Conservation (phyloP, 2,797 vertebrate species). For the Bryconaethiops microstoma region DNA sequence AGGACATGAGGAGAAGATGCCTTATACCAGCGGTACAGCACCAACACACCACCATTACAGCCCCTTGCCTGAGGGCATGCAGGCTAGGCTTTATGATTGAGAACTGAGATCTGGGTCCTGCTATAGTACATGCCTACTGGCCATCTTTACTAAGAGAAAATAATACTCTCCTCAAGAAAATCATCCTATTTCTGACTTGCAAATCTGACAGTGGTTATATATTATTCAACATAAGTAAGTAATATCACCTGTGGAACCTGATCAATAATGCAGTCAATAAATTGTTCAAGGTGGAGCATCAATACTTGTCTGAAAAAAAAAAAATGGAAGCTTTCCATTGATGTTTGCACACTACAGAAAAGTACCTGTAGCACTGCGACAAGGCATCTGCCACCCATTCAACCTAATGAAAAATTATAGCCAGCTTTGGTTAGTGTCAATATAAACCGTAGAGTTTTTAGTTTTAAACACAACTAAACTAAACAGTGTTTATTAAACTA, state of each 20-base stretch:
- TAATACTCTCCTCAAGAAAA: slow-evolving; percentile 13
- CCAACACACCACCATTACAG: slow-evolving; percentile 2
- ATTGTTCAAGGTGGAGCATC: background rate
- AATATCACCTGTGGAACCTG: background rate
- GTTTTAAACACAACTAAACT: background rate
- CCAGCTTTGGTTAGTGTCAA: background rate
- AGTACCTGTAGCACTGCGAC: background rate
- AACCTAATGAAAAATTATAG: background rate
- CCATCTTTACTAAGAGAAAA: slow-evolving; percentile 20
- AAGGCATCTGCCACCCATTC: background rate
- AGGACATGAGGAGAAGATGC: slow-evolving; percentile 19
- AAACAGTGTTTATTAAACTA: no score
- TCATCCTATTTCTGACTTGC: background rate
- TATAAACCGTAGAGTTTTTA: background rate
- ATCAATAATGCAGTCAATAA: background rate
- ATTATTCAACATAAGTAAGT: slow-evolving; percentile 4
- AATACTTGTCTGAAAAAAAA: background rate
- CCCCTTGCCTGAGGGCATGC: background rate
- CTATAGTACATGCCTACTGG: slow-evolving; percentile 25
- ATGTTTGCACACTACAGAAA: background rate
- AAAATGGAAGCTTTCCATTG: background rate
- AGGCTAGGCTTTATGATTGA: slow-evolving; percentile 10
- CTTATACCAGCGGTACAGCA: slow-evolving; percentile 16
- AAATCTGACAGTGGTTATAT: background rate
- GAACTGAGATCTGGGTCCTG: slow-evolving; percentile 15